Evolutionary conservation across 1,140 invertebrate species (phyloP), one percentile per base, ranked within the genome.

Genomic region (Galendromus occidentalis): DNA sequence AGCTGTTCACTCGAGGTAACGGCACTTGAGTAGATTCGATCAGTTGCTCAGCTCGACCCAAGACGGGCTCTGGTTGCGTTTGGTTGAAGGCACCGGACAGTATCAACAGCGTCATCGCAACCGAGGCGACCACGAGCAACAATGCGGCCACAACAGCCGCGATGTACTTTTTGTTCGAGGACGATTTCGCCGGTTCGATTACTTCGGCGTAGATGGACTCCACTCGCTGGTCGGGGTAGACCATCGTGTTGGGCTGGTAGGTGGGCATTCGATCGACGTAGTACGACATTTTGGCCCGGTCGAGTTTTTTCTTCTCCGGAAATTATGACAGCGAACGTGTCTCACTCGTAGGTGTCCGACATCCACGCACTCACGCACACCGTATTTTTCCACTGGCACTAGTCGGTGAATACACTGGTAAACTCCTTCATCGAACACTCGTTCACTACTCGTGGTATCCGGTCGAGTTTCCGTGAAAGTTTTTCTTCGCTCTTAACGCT

Each of bases 121-220:
- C 51, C 14, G 51, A 59, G 12, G 25, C 51, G 25, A 59, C 51
- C 17, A 33, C 51, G 51, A 59, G 51, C 12, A 59, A 29, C 51
- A 59, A 17, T 1, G 51, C 51, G 25, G 51, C 51, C 20, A 59
- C 51, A 17, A 33, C 51, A 25, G 51, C 51, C 6, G 33, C 25
- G 9, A 59, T 25, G 22, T 59, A 59, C 14, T 33, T 25, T 9
- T 33, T n/a, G 33, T 59, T 59, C 17, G 25, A 29, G n/a, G 51
- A 17, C 14, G 25, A 25, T 25, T 59, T 59, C 51, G 51, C 51
- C 51, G 51, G 51, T 22, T 59, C 51, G 33, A 59, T 25, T 22
- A 59, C 51, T 33, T 59, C 51, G 51, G 51, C 51, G 51, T 59
- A 59, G 2, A 59, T 59, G 14, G 51, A 59, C 20, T 59, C 51